Percentiles rank a stretch among this genome's conserved stretches.
These are phyloP conservation scores for Eurypyga helias DNA, from an alignment of 2,113 vertebrate species.

Conservation along the genomic window DNA sequence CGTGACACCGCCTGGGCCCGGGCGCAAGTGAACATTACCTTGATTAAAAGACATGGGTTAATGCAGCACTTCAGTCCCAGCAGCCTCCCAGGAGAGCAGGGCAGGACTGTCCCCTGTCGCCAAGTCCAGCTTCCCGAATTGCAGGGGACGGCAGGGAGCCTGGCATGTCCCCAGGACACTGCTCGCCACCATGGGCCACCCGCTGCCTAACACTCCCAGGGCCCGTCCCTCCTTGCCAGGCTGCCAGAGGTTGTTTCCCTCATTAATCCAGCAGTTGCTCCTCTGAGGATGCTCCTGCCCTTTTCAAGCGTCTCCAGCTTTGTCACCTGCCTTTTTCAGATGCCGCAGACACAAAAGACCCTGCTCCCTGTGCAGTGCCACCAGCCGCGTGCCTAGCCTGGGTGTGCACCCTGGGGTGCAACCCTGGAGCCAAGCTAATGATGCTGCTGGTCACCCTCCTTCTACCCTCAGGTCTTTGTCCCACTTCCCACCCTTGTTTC, in stretches of 20 bases:
- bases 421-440: not conserved
- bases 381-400: not conserved
- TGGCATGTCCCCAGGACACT: not conserved
- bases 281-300: slow-evolving; percentile 1
- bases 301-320: not conserved
- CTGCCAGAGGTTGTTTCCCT: slow-evolving; percentile 7
- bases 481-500: not conserved
- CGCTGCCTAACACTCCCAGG: rapidly evolving
- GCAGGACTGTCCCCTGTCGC: not conserved
- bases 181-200: not conserved
- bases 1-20: not conserved
- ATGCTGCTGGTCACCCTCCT: not conserved
- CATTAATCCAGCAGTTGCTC: not conserved
- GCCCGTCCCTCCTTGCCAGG: not conserved
- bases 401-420: not conserved
- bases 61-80: not conserved
- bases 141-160: not conserved
- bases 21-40: slow-evolving; percentile 11
- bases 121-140: rapidly evolving
- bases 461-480: not conserved
- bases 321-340: slow-evolving; percentile 2
- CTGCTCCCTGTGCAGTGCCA: not conserved
- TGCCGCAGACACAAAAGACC: not conserved
- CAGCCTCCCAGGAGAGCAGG: not conserved
- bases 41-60: slow-evolving; percentile 45